phyloP scores from a whole-genome alignment of 2,113 vertebrate species.

The Panurus biarmicus region DNA sequence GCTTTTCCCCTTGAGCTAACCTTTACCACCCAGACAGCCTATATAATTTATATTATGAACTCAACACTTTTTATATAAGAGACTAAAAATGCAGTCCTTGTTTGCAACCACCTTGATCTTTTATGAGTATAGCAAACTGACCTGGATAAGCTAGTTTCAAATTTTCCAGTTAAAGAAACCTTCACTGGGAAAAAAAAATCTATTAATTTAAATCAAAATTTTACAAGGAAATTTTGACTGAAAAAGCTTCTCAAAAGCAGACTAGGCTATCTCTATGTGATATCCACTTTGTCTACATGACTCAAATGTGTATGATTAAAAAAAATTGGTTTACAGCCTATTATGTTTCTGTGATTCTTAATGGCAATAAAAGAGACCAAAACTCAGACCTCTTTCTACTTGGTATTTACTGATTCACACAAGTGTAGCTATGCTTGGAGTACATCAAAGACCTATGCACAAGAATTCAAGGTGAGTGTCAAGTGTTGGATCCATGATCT shows the following conservation, averaged over 20 bases:
- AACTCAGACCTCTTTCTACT: background rate
- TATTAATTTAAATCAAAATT: background rate
- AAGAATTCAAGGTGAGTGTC: background rate
- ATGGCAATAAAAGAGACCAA: background rate
- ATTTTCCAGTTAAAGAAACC: background rate
- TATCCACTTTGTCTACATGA: background rate
- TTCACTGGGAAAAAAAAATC: background rate
- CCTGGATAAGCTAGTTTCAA: background rate
- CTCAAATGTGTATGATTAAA: background rate
- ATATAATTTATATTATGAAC: background rate
- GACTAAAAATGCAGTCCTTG: background rate
- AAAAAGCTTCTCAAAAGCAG: background rate
- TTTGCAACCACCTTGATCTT: background rate
- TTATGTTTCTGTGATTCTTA: background rate
- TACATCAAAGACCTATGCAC: accelerated
- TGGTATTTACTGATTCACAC: background rate
- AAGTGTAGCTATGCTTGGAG: background rate
- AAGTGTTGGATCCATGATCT: background rate
- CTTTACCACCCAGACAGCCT: background rate
- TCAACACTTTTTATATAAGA: background rate
- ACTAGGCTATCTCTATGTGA: background rate
- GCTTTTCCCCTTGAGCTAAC: background rate
- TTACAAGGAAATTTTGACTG: background rate
- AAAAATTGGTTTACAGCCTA: background rate
- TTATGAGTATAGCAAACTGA: background rate